phyloP scores from a whole-genome alignment of 2,888 invertebrate species.

The Brachycybe producta region DNA sequence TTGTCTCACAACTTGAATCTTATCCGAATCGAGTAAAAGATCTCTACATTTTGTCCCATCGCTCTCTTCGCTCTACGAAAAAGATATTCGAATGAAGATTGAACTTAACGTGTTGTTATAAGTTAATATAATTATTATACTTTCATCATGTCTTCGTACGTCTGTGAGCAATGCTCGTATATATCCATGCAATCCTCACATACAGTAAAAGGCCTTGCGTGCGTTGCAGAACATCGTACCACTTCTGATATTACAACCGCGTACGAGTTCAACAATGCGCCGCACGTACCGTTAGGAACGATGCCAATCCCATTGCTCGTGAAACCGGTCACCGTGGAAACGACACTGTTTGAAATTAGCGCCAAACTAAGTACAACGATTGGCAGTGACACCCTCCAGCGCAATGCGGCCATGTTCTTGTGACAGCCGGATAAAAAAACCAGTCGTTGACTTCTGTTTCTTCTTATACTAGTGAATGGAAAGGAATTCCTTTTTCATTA shows the following conservation, averaged over 20 bases:
- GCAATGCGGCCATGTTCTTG: too few species aligned
- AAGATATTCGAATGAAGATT: not conserved
- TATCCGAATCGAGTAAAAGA: constrained; percentile 46
- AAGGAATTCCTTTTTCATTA: too few species aligned
- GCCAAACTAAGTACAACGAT: too few species aligned
- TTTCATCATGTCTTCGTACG: not conserved
- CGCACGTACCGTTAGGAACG: too few species aligned
- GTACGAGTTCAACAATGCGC: too few species aligned
- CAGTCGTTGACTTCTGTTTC: too few species aligned
- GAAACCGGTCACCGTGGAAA: too few species aligned
- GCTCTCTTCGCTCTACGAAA: constrained; percentile 3
- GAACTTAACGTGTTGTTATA: not conserved
- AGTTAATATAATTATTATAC: not conserved
- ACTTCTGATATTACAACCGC: constrained; percentile 45
- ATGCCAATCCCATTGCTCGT: too few species aligned
- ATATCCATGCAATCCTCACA: constrained; percentile 44
- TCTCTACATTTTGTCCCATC: constrained; percentile 39
- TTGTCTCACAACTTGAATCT: constrained; percentile 46
- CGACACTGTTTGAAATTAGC: too few species aligned
- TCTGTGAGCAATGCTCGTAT: not conserved
- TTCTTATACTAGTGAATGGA: too few species aligned
- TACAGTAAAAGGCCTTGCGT: constrained; percentile 48
- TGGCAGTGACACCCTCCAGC: too few species aligned
- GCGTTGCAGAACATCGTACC: constrained; percentile 45
- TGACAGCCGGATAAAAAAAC: too few species aligned